Evolutionary conservation across 2,888 invertebrate species (phyloP).

Genomic region (Epiblema foenella): DNA sequence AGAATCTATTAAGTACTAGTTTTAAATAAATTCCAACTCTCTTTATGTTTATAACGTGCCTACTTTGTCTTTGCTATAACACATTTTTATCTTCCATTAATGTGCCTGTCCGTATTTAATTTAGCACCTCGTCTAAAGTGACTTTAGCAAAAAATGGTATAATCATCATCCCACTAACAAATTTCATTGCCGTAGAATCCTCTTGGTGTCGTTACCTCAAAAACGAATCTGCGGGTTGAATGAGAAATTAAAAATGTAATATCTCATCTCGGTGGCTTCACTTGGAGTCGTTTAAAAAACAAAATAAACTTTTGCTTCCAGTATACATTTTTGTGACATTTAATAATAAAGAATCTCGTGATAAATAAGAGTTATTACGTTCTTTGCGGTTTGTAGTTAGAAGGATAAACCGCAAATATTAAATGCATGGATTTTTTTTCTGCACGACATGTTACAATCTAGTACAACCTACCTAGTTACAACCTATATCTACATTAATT

Average conservation of each 20-base stretch:
- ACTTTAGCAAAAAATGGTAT: slow-evolving; percentile 31
- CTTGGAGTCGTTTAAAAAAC: slow-evolving; percentile 11
- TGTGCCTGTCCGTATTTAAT: slow-evolving; percentile 1
- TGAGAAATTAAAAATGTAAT: slow-evolving; percentile 70
- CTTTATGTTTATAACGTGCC: not conserved
- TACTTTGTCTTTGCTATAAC: not conserved
- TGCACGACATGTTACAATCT: too few species aligned
- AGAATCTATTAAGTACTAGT: too few species aligned
- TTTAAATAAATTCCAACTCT: too few species aligned
- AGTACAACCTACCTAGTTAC: too few species aligned
- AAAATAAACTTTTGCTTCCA: slow-evolving; percentile 1
- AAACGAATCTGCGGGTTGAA: slow-evolving; percentile 61
- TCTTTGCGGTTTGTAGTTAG: not conserved
- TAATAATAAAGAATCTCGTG: not conserved
- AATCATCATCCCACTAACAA: slow-evolving; percentile 48
- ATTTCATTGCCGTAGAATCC: slow-evolving; percentile 58
- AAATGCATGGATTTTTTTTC: not conserved
- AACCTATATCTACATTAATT: too few species aligned
- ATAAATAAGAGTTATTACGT: not conserved
- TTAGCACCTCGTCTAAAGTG: not conserved
- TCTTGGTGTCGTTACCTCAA: slow-evolving; percentile 55
- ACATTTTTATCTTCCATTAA: not conserved
- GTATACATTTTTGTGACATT: not conserved
- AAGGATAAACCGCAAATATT: not conserved
- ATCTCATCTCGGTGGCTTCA: slow-evolving; percentile 51